Percentiles rank a stretch among this genome's conserved stretches.
Evolutionary conservation across 37 sponge, comb jelly and placozoan genomes (phyloP).

Genomic region (Bolinopsis microptera): DNA sequence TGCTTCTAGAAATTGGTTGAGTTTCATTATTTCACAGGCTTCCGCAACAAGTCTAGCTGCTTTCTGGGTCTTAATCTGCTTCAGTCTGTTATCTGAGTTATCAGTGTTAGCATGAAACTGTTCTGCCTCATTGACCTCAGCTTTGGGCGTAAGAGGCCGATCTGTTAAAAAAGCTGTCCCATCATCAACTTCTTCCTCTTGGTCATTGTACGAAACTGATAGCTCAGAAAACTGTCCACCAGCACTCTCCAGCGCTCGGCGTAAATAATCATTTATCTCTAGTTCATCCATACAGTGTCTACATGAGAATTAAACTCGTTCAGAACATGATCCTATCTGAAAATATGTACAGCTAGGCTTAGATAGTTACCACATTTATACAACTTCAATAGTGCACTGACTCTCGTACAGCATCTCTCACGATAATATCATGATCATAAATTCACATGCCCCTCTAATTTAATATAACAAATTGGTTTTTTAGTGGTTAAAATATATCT

Average conservation of each 20-base stretch:
- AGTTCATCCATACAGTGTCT: constrained; percentile 59
- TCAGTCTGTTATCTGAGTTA: background rate
- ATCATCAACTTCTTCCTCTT: constrained; percentile 44
- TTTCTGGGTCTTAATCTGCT: constrained; percentile 21
- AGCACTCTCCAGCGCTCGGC: constrained; percentile 44
- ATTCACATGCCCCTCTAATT: too few relatives aligned
- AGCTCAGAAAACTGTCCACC: constrained; percentile 63
- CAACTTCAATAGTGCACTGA: too few relatives aligned
- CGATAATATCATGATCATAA: too few relatives aligned
- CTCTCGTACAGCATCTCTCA: too few relatives aligned
- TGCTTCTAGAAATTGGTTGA: background rate
- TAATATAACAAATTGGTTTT: too few relatives aligned
- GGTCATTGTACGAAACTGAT: constrained; percentile 43
- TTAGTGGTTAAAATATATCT: too few relatives aligned
- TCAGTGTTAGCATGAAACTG: background rate
- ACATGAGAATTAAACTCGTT: too few relatives aligned
- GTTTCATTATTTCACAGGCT: constrained; percentile 50
- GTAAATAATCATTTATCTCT: constrained; percentile 28
- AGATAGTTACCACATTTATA: too few relatives aligned
- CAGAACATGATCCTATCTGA: too few relatives aligned
- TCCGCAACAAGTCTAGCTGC: constrained; percentile 15
- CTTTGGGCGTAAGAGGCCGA: constrained; percentile 43
- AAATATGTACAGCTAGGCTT: too few relatives aligned
- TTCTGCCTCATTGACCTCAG: background rate
- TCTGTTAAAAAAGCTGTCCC: constrained; percentile 1